Percentiles rank a stretch among this genome's conserved stretches.
phyloP scores from a whole-genome alignment of 2,888 invertebrate genomes.

The Dione juno region DNA sequence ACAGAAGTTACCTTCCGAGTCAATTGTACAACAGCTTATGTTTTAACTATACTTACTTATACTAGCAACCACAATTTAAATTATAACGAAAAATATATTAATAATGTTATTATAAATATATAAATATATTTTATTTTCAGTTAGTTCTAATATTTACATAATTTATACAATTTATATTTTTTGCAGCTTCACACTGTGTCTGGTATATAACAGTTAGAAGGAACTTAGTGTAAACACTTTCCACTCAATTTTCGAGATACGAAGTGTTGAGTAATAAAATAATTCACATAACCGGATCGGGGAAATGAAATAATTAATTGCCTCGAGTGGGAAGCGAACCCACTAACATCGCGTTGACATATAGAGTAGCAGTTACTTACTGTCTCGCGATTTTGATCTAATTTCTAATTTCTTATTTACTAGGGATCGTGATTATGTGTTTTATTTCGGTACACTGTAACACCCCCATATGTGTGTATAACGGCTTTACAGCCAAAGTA shows the following conservation, averaged over 20 bases:
- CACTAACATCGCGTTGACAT: neutral
- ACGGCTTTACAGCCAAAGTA: constrained; percentile 67
- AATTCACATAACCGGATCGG: neutral
- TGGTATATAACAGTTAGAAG: too few species aligned
- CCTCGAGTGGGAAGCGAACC: neutral
- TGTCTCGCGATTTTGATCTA: neutral
- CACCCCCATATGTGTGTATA: constrained; percentile 55
- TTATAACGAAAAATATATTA: constrained; percentile 9
- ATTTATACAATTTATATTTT: neutral
- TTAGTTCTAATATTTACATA: neutral
- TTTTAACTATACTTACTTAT: neutral
- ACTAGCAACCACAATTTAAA: neutral
- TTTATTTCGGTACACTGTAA: constrained; percentile 52
- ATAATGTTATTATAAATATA: constrained; percentile 1
- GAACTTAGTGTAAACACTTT: too few species aligned
- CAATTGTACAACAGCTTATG: neutral
- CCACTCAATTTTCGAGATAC: too few species aligned
- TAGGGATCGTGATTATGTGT: constrained; percentile 60
- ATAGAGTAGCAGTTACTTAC: too few species aligned
- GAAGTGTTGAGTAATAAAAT: too few species aligned
- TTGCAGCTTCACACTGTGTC: neutral
- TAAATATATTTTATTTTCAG: neutral
- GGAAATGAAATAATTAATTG: neutral
- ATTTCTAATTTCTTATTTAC: constrained; percentile 8
- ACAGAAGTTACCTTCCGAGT: neutral